Evolutionary conservation across 2,113 vertebrate species (phyloP).

Genomic region (Aegotheles bennettii): DNA sequence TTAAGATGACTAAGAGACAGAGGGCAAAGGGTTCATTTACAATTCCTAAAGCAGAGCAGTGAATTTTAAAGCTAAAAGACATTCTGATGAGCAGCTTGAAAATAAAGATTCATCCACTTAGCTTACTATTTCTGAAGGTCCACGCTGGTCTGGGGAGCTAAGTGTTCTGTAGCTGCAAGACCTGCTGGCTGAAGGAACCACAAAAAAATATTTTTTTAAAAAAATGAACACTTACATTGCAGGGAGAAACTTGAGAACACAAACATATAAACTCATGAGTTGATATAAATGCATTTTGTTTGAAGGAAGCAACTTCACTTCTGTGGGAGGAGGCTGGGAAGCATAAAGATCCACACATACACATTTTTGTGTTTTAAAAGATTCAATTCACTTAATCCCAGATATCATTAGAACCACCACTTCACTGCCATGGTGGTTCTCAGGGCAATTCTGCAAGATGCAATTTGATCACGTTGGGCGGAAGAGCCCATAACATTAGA

Average conservation of each 20-base stretch:
- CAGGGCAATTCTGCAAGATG: background rate
- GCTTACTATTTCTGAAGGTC: background rate
- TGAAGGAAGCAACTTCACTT: background rate
- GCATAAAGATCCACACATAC: background rate
- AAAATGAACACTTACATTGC: background rate
- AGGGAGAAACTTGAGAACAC: background rate
- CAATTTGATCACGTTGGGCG: background rate
- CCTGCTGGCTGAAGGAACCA: background rate
- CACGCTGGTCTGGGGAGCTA: background rate
- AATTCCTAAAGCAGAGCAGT: background rate
- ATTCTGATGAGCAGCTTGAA: background rate
- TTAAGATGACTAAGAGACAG: background rate
- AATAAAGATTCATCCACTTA: background rate
- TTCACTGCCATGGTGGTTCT: background rate
- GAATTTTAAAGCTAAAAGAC: background rate
- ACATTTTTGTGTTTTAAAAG: background rate
- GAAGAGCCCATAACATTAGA: background rate
- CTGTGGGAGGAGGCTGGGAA: background rate
- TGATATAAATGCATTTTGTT: background rate
- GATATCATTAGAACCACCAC: background rate
- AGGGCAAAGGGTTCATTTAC: conserved; percentile 30
- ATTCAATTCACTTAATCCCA: background rate
- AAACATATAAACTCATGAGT: background rate
- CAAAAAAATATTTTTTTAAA: background rate
- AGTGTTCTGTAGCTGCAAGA: background rate